A percentile compares a stretch with the other conserved stretches of the same genome.
Evolutionary conservation across 2,113 vertebrate genomes (phyloP).

Genomic region (Axis porcinus): DNA sequence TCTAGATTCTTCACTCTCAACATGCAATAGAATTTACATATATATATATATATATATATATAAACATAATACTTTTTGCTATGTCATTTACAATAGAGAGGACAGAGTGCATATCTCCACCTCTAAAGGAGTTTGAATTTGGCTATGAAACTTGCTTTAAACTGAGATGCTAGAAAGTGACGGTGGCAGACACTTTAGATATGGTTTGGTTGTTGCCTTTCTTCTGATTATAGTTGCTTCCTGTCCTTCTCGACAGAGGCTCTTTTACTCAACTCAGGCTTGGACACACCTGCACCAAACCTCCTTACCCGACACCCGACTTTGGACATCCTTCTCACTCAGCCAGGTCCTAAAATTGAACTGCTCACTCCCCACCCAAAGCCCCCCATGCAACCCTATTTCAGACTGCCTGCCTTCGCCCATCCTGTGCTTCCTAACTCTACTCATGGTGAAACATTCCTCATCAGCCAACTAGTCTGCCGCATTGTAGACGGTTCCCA

Average conservation of each 20-base stretch:
- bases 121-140: not conserved
- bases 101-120: not conserved
- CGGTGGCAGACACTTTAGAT: not conserved
- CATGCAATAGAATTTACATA: not conserved
- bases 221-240: not conserved
- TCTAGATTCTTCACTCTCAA: not conserved
- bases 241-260: rapidly evolving
- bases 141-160: not conserved
- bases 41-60: not conserved
- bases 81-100: not conserved
- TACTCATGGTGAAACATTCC: not conserved
- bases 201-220: not conserved
- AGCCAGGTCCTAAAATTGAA: not conserved
- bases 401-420: not conserved
- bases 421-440: not conserved
- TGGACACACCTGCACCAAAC: not conserved
- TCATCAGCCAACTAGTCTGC: not conserved
- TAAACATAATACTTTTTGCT: not conserved
- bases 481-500: not conserved
- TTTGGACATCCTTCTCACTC: not conserved
- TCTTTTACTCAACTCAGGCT: not conserved
- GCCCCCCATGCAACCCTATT: not conserved
- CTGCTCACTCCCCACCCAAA: too few relatives aligned
- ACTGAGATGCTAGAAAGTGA: not conserved
- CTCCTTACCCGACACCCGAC: not conserved